Evolutionary conservation across 2,113 vertebrate genomes (phyloP), one percentile per base, ranked within the genome.

Genomic region (Anguilla japonica): DNA sequence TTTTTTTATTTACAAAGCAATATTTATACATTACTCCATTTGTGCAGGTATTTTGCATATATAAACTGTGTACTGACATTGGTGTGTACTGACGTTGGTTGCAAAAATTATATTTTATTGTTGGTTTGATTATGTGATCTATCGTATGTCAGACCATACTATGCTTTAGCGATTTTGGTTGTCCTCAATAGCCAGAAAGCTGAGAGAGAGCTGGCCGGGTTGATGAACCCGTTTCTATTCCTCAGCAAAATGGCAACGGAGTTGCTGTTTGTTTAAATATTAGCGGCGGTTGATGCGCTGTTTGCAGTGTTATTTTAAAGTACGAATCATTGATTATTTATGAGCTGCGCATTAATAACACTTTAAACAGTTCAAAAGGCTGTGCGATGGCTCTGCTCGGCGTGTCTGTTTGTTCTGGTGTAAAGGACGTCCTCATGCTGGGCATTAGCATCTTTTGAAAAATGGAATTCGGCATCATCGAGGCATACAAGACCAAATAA

Each of bases 351-450:
- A 94, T 94, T 95, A 96, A 93, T 94, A 91, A 81, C 89, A 92
- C 93, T 96, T 96, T 95, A 93, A 89, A 88, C 94, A 94, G 95
- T 96, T 96, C 96, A 97, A 96, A 97, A 34, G 96, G 79, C 92
- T 91, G 29, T 79, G 1, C 87, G 85, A 87, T 86, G 87, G 87
- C 87, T 87, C 63, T 81, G 83, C 87, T 89, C 85, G 81, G 79
- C 83, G 84, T 87, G 81, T 18, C 91, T 91, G 92, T 93, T 90
- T 91, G 89, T 93, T 92, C 87, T 90, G 84, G 90, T 93, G 90
- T 88, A 94, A 93, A 93, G 92, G 90, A 92, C 92, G 89, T 93
- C 92, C 93, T 95, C 85, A 0, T 93, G 91, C 90, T 88, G 90
- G 93, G 88, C 92, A 92, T 96, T 93, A 94, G 89, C 93, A 94